Base-by-base conservation (phyloP, 2,797 vertebrate genomes). In the Pseudocheirus occidentalis region DNA sequence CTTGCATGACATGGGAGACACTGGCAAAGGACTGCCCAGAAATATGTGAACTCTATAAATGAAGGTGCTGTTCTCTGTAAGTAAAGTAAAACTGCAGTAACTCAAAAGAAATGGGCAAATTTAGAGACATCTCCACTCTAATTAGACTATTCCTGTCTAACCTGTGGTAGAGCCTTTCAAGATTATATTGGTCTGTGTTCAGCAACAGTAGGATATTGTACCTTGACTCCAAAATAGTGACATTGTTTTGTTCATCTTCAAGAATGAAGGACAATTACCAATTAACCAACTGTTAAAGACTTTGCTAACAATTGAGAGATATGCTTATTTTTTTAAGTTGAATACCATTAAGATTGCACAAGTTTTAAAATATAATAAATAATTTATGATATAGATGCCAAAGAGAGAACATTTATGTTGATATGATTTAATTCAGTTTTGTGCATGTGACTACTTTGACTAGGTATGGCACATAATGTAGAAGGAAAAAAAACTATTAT, bases 351-450 rank as follows among this genome's bases (percentile, higher is more conserved):
- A 92, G 87, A 57, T 53, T 31, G 95, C 9, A 59, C 1, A 7
- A 40, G 14, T 52, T 92, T 92, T 18, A 62, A 94, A 94, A 92
- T 90, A 1, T 2, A 94, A 31, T 18, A 81, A 7, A 95, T 40
- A 92, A 93, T 92, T 1, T 58, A 62, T 40, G 93, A 94, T 95
- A 95, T n/a, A 46, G 1, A 59, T 96, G 56, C 34, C 58, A 96
- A 73, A 6, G 14, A 27, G 92, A 94, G 87, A 50, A 10, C 46
- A 87, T 66, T 94, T 91, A 89, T 92, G n/a, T 90, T 90, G 11
- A 46, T 92, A 46, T 62, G 73, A 96, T 54, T 56, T 95, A 40
- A 93, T 89, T 96, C 96, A 62, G 6, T 56, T 96, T 95, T 59
- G 5, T 24, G 7, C 55, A 1, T 28, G 54, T 95, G 56, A 92